phyloP scores from a whole-genome alignment of 2,113 vertebrate genomes.

The Scartelaos histophorus region DNA sequence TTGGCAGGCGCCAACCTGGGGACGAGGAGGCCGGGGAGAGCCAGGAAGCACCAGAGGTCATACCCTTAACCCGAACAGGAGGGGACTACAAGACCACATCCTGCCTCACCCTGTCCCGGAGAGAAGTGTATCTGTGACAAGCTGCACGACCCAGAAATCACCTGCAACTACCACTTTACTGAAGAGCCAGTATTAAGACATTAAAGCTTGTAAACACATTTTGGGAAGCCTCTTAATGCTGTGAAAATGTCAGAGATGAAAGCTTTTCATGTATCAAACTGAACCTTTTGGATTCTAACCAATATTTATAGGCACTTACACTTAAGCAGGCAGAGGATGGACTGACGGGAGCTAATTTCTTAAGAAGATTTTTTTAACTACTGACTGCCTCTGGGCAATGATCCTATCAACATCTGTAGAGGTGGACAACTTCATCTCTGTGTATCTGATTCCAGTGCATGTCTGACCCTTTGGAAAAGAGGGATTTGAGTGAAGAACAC shows the following conservation, averaged over 20 bases:
- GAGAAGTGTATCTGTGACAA: slow-evolving; percentile 79
- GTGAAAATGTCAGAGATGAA: slow-evolving; percentile 37
- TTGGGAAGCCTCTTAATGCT: slow-evolving; percentile 50
- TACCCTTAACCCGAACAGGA: slow-evolving; percentile 77
- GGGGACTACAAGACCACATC: slow-evolving; percentile 80
- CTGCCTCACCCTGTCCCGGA: slow-evolving; percentile 77
- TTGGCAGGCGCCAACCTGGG: slow-evolving; percentile 63
- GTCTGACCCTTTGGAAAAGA: slow-evolving; percentile 62
- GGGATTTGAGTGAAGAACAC: slow-evolving; percentile 53
- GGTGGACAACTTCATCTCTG: slow-evolving; percentile 57
- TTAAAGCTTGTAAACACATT: slow-evolving; percentile 29
- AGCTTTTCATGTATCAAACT: slow-evolving; percentile 48
- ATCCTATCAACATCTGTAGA: slow-evolving; percentile 46
- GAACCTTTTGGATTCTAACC: slow-evolving; percentile 59
- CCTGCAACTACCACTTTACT: slow-evolving; percentile 11
- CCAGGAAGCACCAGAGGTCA: slow-evolving; percentile 72
- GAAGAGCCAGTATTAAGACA: slow-evolving; percentile 36
- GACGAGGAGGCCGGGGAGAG: slow-evolving; percentile 70
- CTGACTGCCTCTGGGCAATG: slow-evolving; percentile 44
- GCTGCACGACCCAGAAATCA: slow-evolving; percentile 22
- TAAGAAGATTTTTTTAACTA: slow-evolving; percentile 43
- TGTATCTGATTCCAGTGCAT: slow-evolving; percentile 69
- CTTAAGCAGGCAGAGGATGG: slow-evolving; percentile 38
- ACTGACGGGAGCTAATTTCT: slow-evolving; percentile 38
- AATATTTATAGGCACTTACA: slow-evolving; percentile 64